phyloP scores from a whole-genome alignment of 2,888 invertebrate species.

The Pristionchus fissidentatus region DNA sequence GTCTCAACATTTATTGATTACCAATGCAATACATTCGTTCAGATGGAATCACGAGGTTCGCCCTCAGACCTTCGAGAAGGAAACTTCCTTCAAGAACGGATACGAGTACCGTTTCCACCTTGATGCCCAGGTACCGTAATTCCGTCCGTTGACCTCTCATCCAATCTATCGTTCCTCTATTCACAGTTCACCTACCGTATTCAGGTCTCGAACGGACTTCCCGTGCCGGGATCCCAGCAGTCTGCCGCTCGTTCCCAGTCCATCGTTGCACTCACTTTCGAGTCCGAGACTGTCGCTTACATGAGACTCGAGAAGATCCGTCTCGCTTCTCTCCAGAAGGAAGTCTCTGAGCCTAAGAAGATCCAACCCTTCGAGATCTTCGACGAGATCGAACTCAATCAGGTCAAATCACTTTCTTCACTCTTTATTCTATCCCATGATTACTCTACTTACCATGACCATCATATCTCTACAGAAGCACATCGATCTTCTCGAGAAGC shows the following conservation, averaged over 20 bases:
- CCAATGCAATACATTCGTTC: not conserved
- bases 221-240: conserved; percentile 63
- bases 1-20: too few species aligned
- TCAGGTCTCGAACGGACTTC: conserved; percentile 66
- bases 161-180: not conserved
- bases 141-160: not conserved
- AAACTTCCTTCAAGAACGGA: conserved; percentile 39
- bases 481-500: conserved; percentile 2
- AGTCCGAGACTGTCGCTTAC: conserved; percentile 22
- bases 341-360: conserved; percentile 32
- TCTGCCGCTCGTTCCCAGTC: conserved; percentile 65
- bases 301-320: conserved; percentile 41
- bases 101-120: conserved; percentile 42
- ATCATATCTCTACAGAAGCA: conserved; percentile 12
- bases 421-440: not conserved
- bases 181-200: conserved; percentile 3
- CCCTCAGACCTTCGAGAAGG: not conserved
- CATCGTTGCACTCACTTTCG: conserved; percentile 56
- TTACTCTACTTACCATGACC: not conserved
- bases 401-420: not conserved
- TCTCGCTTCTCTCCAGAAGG: conserved; percentile 40
- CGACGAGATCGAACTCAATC: conserved; percentile 42
- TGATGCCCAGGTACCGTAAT: conserved; percentile 41
- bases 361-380: conserved; percentile 47
- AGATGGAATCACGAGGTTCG: conserved; percentile 1